Base-by-base conservation (phyloP, 2,888 invertebrate genomes). In the Scaptomyza cyrtandrae region DNA sequence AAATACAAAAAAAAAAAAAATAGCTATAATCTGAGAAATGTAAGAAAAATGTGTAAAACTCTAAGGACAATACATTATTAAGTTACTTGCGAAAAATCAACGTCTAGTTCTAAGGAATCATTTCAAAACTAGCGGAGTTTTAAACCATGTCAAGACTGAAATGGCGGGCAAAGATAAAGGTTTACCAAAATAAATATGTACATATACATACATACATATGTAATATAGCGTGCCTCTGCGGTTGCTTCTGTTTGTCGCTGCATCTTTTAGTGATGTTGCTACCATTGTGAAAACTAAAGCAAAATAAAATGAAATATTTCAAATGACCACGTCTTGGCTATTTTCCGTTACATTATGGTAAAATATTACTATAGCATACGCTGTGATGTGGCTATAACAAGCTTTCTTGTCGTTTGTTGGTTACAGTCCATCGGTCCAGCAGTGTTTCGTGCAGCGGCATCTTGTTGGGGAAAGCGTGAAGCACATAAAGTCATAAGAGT, bases 341-440 rank as follows among this genome's bases (percentile, higher is more conserved):
- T 84, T 89, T 84, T 76, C 89, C 89, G 84, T 84, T 88, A 89
- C 88, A 89, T 84, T 84, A 84, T 89, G 88, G 80, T 84, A 88
- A 84, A 84, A 89, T 89, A 84, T 84, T 73, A 60, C 24, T 24
- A 3, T 24, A 24, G 24, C 24, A 24, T 24, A 24, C 24, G 24
- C 24, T 24, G 0, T 24, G 24, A 24, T 4, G 24, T 24, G 24
- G 24, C 84, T 52, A 56, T 72, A 78, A 66, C 74, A 73, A 73
- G 69, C 75, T 69, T 75, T 75, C 80, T 52, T 68, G 79, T 75
- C 53, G 44, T 11, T 11, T 29, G n/a, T 14, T 14, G 14, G 7
- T 14, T 14, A 11, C 57, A 10, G 65, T 55, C 39, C 39, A 31
- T 3, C 45, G 16, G 58, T 45, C 72, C 64, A 71, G 59, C 74